Evolutionary conservation across 53 echinoderm and acorn worm genomes (phyloP).

Genomic region (Temnopleurus reevesii): DNA sequence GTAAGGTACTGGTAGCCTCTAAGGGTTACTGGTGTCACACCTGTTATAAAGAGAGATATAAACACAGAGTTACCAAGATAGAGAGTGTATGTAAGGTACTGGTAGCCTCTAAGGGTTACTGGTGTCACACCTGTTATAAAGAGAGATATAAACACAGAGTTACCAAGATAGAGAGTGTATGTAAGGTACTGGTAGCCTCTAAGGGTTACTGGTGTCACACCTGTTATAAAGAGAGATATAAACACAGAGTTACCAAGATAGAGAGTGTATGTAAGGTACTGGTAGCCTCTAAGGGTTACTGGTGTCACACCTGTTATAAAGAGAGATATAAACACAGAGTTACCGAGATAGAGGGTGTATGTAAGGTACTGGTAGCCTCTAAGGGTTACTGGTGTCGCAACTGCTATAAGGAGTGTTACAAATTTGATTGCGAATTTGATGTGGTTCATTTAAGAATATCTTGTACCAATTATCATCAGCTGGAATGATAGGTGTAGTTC

Average conservation of each 20-base stretch:
- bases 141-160: too few relatives aligned
- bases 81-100: neutral
- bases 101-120: conserved; percentile 20
- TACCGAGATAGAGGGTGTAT: neutral
- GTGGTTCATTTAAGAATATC: too few relatives aligned
- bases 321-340: too few relatives aligned
- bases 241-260: neutral
- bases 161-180: neutral
- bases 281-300: conserved; percentile 20
- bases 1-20: conserved; percentile 15
- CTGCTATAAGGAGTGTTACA: too few relatives aligned
- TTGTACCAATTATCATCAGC: too few relatives aligned
- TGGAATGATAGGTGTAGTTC: too few relatives aligned
- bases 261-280: neutral
- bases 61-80: neutral
- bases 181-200: conserved; percentile 15
- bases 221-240: neutral
- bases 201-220: neutral
- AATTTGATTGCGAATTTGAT: too few relatives aligned
- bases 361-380: conserved; percentile 15
- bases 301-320: neutral
- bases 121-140: neutral
- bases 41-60: neutral
- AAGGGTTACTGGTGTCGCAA: neutral
- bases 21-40: neutral